These are phyloP conservation scores for Radopholus similis DNA, from an alignment of 1,140 invertebrate species.

Conservation along the genomic window DNA sequence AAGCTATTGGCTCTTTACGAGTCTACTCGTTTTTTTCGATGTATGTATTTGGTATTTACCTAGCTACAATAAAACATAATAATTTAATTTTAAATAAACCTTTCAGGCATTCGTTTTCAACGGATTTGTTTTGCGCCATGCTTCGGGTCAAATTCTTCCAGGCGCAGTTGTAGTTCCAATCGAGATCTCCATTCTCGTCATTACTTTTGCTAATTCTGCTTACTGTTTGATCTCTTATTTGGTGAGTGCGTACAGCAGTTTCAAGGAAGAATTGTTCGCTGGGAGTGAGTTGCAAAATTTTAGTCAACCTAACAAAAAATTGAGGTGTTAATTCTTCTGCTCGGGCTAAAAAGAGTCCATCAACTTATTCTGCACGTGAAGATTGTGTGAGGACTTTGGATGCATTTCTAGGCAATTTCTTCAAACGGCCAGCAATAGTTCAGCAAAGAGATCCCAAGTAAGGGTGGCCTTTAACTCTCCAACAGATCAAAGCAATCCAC, in stretches of 20 bases:
- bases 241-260: background rate
- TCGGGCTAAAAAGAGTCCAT: background rate
- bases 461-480: background rate
- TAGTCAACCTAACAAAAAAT: background rate
- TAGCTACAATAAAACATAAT: too few relatives aligned
- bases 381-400: background rate
- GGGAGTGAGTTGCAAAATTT: background rate
- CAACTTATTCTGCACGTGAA: background rate
- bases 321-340: background rate
- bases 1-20: too few relatives aligned
- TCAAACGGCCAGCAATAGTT: background rate
- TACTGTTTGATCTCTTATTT: conserved; percentile 8
- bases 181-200: background rate
- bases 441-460: conserved; percentile 2
- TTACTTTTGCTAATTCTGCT: conserved; percentile 1
- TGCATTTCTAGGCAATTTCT: conserved; percentile 1
- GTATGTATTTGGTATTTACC: too few relatives aligned
- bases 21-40: too few relatives aligned
- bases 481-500: background rate
- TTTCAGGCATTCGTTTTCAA: conserved; percentile 9
- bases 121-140: background rate
- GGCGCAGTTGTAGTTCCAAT: background rate
- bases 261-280: conserved; percentile 2
- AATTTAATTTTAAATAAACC: too few relatives aligned
- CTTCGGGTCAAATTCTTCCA: conserved; percentile 1